Conservation (phyloP, 2,113 vertebrate genomes). For the Carassius carassius region DNA sequence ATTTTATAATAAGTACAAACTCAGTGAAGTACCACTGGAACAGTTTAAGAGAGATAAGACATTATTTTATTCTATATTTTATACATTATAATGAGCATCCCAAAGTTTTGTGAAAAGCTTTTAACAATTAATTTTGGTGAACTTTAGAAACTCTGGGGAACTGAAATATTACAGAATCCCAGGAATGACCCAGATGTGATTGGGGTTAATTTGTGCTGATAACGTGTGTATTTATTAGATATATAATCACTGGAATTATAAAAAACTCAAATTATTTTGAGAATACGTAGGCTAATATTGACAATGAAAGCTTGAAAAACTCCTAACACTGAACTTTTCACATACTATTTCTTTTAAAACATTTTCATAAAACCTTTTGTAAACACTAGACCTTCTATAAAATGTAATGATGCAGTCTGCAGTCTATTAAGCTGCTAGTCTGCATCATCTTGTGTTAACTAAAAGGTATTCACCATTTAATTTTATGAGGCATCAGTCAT, state of each 20-base stretch:
- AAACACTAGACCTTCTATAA: conserved; percentile 27
- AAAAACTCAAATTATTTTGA: background rate
- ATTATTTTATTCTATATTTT: no score
- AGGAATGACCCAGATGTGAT: no score
- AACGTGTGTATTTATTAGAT: background rate
- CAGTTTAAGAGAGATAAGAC: no score
- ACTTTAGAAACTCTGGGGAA: no score
- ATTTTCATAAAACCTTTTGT: background rate
- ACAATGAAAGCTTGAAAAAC: background rate
- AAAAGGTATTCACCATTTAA: conserved; percentile 3
- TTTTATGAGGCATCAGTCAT: conserved; percentile 51
- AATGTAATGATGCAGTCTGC: conserved; percentile 9
- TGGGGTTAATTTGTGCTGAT: background rate
- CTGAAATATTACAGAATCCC: no score
- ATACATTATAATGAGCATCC: no score
- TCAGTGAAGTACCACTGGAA: no score
- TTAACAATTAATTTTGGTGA: no score
- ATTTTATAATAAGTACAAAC: no score
- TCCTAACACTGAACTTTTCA: background rate
- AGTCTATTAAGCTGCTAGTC: background rate
- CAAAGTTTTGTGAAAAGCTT: no score
- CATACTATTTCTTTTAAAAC: background rate
- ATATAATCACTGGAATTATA: background rate
- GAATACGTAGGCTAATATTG: background rate
- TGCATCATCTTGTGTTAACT: conserved; percentile 32